Base-by-base conservation (phyloP, 2,797 vertebrate species). In the Alosa sapidissima region DNA sequence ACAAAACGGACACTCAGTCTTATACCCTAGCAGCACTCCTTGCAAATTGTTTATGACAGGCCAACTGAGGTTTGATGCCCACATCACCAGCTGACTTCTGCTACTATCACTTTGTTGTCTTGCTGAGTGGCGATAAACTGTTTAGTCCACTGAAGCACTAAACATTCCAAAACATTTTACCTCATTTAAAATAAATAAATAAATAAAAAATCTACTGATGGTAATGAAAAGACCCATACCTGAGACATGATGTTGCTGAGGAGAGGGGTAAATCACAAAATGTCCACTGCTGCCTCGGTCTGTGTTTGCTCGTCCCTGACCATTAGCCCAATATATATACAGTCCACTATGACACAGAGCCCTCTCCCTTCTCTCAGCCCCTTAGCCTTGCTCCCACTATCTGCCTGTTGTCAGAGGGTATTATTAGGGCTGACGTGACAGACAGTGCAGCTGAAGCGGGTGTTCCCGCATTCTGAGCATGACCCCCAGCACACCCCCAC, bases 391-490 rank as follows among this genome's bases (percentile, higher is more conserved):
- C 78, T 81, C 82, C 85, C 82, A 88, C 87, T 85, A 85, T 88
- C 85, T 83, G 86, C 85, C 91, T 92, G 92, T 94, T 94, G 92
- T 95, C 94, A 94, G 89, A 11, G 91, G 89, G 89, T 95, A 96
- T 94, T 93, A 93, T 95, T 96, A 96, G 94, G 83, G 47, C 90
- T 93, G 92, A 93, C 68, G 83, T 93, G 89, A 93, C 85, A 84
- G 88, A 87, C 84, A 81, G 86, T 87, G 87, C 86, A 84, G 87
- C 90, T 92, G 89, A 89, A 91, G 89, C 58, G 58, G 21, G 84
- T 88, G 88, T 89, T 87, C 85, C 84, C 72, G 86, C n/a, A 81
- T 87, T 86, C 88, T 81, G 48, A 62, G 49, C 55, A 81, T 86
- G 85, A 86, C 75, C 62, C 82, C 72, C 28, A 2, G 28, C 28